A percentile compares a stretch with the other conserved stretches of the same genome.
Conservation (phyloP, 2,888 invertebrate genomes). For the Tinea semifulvella region DNA sequence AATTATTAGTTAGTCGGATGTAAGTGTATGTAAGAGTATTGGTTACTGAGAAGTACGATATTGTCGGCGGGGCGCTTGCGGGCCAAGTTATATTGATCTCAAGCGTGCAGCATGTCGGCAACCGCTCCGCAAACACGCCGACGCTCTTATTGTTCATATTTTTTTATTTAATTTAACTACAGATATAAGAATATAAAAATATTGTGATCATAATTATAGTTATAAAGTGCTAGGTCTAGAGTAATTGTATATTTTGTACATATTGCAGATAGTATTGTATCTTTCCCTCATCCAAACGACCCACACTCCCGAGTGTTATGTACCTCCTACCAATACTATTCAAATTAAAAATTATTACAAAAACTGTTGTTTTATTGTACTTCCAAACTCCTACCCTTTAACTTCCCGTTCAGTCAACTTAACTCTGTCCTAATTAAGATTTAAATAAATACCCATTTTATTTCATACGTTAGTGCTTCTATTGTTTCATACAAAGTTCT, state of each 20-base stretch:
- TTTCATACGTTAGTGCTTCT: no score
- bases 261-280: conserved; percentile 68
- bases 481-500: no score
- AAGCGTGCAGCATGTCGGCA: conserved; percentile 61
- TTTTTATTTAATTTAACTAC: background rate
- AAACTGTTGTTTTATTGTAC: conserved; percentile 29
- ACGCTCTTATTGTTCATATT: background rate
- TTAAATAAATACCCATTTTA: no score
- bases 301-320: conserved; percentile 68
- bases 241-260: conserved; percentile 68
- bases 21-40: no score
- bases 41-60: conserved; percentile 32
- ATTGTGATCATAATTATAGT: conserved; percentile 66
- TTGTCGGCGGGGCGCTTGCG: conserved; percentile 4
- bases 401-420: no score
- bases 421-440: no score
- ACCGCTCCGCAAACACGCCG: conserved; percentile 4
- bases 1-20: no score
- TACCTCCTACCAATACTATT: conserved; percentile 70
- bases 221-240: conserved; percentile 55
- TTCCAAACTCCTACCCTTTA: no score
- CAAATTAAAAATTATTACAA: conserved; percentile 62
- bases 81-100: conserved; percentile 46
- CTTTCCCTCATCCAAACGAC: conserved; percentile 64
- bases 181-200: conserved; percentile 35